phyloP scores from a whole-genome alignment of 1,140 invertebrate species.

The Leptoteleia sp. region DNA sequence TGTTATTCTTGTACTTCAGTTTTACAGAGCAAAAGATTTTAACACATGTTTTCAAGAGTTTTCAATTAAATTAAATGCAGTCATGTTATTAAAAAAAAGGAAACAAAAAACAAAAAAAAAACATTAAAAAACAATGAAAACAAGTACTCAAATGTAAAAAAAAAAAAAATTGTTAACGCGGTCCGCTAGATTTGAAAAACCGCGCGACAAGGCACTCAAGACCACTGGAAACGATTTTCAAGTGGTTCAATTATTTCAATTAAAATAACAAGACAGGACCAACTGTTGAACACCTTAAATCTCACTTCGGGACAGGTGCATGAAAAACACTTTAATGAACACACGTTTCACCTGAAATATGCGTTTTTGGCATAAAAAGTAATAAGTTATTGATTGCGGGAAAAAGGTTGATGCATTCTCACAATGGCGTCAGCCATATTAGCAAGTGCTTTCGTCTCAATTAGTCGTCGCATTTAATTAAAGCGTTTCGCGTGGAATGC shows the following conservation, averaged over 20 bases:
- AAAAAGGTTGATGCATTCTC: conserved; percentile 33
- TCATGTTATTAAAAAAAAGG: too few relatives aligned
- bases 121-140: too few relatives aligned
- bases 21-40: too few relatives aligned
- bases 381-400: conserved; percentile 54
- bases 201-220: too few relatives aligned
- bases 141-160: too few relatives aligned
- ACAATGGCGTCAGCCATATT: conserved; percentile 67
- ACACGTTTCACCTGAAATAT: conserved; percentile 51
- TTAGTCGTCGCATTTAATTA: conserved; percentile 76
- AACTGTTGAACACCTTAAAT: conserved; percentile 45
- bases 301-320: conserved; percentile 21
- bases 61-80: too few relatives aligned
- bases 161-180: too few relatives aligned
- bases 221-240: too few relatives aligned
- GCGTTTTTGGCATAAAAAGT: conserved; percentile 18
- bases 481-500: conserved; percentile 72
- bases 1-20: too few relatives aligned
- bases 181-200: too few relatives aligned
- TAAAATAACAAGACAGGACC: conserved; percentile 45
- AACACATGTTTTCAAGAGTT: too few relatives aligned
- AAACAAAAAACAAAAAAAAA: too few relatives aligned
- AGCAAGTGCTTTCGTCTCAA: conserved; percentile 78
- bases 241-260: conserved; percentile 55
- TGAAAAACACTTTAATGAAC: conserved; percentile 46